Conservation (phyloP, 2,888 invertebrate species). For the Nezara viridula region DNA sequence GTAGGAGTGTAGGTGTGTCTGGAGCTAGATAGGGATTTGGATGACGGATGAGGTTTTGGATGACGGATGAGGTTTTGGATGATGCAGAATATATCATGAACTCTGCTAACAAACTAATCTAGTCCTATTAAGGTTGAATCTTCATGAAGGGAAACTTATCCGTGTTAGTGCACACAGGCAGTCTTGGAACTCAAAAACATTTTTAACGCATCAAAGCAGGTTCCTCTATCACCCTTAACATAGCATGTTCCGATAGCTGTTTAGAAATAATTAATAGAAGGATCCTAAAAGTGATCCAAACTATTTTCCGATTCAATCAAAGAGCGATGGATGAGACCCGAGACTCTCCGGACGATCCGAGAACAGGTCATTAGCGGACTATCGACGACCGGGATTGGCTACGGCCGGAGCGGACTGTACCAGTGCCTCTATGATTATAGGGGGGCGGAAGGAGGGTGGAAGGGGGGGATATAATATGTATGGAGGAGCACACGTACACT, state of each 20-base stretch:
- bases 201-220: too few species aligned
- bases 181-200: too few species aligned
- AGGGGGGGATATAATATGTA: slow-evolving; percentile 16
- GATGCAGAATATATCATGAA: too few species aligned
- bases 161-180: too few species aligned
- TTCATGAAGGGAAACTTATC: too few species aligned
- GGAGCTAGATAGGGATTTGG: too few species aligned
- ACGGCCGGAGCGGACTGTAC: background rate
- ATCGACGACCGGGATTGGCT: slow-evolving; percentile 12
- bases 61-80: too few species aligned
- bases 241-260: background rate
- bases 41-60: too few species aligned
- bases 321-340: background rate
- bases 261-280: background rate
- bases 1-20: too few species aligned
- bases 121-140: too few species aligned
- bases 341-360: background rate
- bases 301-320: background rate
- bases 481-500: slow-evolving; percentile 35
- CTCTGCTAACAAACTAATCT: too few species aligned
- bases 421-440: slow-evolving; percentile 6
- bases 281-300: background rate
- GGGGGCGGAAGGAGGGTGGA: background rate
- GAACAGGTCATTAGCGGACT: background rate
- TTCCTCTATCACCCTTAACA: background rate